These are phyloP conservation scores for Megathymus violae DNA, from an alignment of 1,140 invertebrate species.

Conservation along the genomic window DNA sequence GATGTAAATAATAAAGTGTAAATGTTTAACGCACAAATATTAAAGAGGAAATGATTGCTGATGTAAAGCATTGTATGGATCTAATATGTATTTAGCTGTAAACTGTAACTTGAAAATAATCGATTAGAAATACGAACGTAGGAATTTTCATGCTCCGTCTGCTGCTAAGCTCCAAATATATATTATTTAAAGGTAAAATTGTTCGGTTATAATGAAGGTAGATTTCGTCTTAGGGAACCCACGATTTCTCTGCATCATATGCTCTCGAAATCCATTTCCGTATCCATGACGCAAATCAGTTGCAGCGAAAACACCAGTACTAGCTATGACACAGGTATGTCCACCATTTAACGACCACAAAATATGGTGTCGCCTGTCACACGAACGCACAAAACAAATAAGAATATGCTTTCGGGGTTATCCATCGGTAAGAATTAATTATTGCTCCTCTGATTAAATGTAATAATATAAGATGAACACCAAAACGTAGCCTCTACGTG, in stretches of 20 bases:
- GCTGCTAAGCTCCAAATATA: slow-evolving; percentile 39
- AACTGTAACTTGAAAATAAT: slow-evolving; percentile 70
- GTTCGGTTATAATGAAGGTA: slow-evolving; percentile 9
- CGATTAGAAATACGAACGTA: slow-evolving; percentile 67
- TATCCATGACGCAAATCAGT: slow-evolving; percentile 49
- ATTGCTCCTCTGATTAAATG: slow-evolving; percentile 49
- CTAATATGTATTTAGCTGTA: slow-evolving; percentile 78
- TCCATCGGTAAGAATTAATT: slow-evolving; percentile 51
- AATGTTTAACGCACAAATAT: slow-evolving; percentile 83
- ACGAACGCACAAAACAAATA: slow-evolving; percentile 65
- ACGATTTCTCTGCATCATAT: slow-evolving; percentile 35
- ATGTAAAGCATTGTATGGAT: slow-evolving; percentile 75
- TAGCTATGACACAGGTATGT: slow-evolving; percentile 52
- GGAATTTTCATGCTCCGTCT: slow-evolving; percentile 59
- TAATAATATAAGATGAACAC: slow-evolving; percentile 73
- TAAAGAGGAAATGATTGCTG: slow-evolving; percentile 61
- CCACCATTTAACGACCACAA: slow-evolving; percentile 50
- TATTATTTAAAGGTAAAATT: background rate
- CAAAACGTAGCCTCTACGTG: slow-evolving; percentile 67
- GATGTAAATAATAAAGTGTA: slow-evolving; percentile 83
- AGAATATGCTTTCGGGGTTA: slow-evolving; percentile 63
- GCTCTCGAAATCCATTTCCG: slow-evolving; percentile 44
- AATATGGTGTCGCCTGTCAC: slow-evolving; percentile 57
- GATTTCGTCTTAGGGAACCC: background rate
- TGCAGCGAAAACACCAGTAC: slow-evolving; percentile 41